phyloP scores from a whole-genome alignment of 2,113 vertebrate genomes.

The Tetrax tetrax region DNA sequence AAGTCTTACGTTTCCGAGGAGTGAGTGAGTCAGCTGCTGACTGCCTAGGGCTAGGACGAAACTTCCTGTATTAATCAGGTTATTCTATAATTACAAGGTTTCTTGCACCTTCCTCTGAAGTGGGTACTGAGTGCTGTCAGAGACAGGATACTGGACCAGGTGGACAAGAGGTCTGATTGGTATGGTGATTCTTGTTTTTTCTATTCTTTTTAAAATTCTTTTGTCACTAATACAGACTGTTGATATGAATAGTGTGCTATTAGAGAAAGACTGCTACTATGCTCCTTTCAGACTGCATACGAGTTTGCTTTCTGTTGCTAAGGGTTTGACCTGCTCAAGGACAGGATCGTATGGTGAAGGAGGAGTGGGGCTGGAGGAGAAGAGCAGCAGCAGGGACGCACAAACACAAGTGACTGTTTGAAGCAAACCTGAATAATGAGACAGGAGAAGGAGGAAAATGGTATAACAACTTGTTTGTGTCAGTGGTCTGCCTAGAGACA shows the following conservation, averaged over 20 bases:
- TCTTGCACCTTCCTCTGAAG: constrained; percentile 66
- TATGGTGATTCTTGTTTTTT: neutral
- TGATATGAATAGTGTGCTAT: neutral
- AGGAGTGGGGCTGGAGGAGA: neutral
- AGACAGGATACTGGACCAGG: constrained; percentile 38
- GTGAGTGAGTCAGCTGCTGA: constrained; percentile 66
- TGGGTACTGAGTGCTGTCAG: constrained; percentile 19
- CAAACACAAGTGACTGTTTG: neutral
- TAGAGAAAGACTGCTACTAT: neutral
- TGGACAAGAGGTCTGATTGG: constrained; percentile 60
- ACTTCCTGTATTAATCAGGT: constrained; percentile 72
- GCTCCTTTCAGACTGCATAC: neutral
- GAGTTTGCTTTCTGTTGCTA: constrained; percentile 44
- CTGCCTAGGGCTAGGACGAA: constrained; percentile 66
- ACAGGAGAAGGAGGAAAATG: constrained; percentile 45
- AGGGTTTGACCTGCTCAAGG: constrained; percentile 49
- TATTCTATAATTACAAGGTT: constrained; percentile 68
- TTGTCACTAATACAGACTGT: neutral
- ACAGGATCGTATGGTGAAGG: neutral
- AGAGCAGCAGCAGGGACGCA: neutral
- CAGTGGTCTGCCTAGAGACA: constrained; percentile 53
- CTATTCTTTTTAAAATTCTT: neutral
- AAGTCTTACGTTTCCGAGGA: constrained; percentile 51
- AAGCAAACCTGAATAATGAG: constrained; percentile 53
- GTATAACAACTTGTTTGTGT: constrained; percentile 58